Conservation (phyloP, 2,113 vertebrate species). For the Ursus arctos region DNA sequence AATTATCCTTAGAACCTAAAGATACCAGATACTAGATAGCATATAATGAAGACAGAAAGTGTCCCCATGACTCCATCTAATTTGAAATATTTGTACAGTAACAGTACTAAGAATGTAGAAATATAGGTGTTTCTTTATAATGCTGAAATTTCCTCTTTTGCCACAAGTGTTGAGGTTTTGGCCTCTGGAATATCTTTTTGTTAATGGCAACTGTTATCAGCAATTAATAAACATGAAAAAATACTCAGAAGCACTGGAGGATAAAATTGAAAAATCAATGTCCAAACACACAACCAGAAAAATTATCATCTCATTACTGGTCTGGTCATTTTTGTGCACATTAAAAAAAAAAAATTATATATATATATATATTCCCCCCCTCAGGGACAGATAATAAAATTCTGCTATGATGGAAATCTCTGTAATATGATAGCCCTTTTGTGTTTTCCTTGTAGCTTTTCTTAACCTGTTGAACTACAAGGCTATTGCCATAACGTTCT, state of each 20-base stretch:
- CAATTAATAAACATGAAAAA: constrained; percentile 64
- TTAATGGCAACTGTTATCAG: constrained; percentile 55
- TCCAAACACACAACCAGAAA: constrained; percentile 61
- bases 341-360: not conserved
- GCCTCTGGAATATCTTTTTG: constrained; percentile 17
- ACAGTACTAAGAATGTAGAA: not conserved
- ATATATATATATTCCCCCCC: not conserved
- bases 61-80: not conserved
- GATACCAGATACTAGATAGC: not conserved
- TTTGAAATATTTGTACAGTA: not conserved
- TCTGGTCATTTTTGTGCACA: constrained; percentile 32
- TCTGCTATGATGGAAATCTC: not conserved
- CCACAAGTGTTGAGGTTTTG: not conserved
- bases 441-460: not conserved
- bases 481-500: not conserved
- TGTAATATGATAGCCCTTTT: not conserved
- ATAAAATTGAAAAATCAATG: constrained; percentile 77
- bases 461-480: not conserved
- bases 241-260: constrained; percentile 58
- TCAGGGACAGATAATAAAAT: constrained; percentile 40
- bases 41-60: not conserved
- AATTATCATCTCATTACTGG: constrained; percentile 73
- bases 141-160: not conserved
- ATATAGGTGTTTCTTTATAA: not conserved
- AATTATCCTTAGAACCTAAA: not conserved